Evolutionary conservation across 2,888 invertebrate genomes (phyloP).

Genomic region (Aethes cnicana): DNA sequence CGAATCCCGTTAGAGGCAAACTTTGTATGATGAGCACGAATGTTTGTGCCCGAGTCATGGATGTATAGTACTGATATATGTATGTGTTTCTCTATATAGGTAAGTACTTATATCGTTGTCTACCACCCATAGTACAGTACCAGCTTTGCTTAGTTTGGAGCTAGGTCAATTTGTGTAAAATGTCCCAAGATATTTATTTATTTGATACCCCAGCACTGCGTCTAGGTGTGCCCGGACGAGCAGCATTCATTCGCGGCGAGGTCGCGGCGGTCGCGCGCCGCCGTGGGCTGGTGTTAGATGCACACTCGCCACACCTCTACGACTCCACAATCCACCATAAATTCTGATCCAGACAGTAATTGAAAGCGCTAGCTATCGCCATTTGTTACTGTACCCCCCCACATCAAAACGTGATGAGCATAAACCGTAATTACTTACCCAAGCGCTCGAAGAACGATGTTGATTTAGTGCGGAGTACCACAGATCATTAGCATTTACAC

Average conservation of each 20-base stretch:
- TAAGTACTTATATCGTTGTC: no score
- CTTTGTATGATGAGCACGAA: no score
- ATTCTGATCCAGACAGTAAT: constrained; percentile 15
- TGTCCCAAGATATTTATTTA: no score
- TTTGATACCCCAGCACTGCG: constrained; percentile 2
- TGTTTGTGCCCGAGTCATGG: no score
- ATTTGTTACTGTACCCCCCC: constrained; percentile 12
- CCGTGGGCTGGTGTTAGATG: constrained; percentile 26
- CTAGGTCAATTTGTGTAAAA: no score
- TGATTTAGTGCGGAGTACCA: constrained; percentile 13
- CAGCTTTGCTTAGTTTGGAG: no score
- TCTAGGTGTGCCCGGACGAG: constrained; percentile 37
- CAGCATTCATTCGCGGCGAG: constrained; percentile 63
- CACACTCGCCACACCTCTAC: constrained; percentile 21
- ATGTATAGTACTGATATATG: no score
- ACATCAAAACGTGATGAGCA: constrained; percentile 18
- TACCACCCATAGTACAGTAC: no score
- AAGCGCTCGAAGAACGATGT: constrained; percentile 5
- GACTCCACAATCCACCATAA: constrained; percentile 8
- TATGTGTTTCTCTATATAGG: no score
- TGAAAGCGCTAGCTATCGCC: constrained; percentile 24
- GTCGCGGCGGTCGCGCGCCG: constrained; percentile 46
- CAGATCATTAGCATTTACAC: constrained; percentile 12
- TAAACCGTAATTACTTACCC: constrained; percentile 17
- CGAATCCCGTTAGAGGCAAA: no score